These are phyloP conservation scores for Nipponia nippon DNA, from an alignment of 2,113 vertebrate genomes.

Conservation along the genomic window DNA sequence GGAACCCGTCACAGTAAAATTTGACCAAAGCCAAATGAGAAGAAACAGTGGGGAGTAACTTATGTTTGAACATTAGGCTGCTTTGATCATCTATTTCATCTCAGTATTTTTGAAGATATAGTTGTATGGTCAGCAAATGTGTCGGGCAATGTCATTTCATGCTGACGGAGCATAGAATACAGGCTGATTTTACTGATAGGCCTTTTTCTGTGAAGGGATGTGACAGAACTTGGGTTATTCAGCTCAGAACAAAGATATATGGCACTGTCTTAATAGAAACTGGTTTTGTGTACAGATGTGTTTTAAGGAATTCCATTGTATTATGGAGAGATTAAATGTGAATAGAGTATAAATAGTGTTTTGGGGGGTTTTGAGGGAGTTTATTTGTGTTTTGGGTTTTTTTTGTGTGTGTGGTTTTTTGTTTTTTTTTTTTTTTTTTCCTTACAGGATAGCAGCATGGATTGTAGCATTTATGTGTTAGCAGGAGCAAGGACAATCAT, in stretches of 20 bases:
- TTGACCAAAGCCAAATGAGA: background rate
- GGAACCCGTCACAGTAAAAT: background rate
- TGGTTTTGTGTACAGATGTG: background rate
- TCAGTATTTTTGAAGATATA: slow-evolving; percentile 10
- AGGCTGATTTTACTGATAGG: slow-evolving; percentile 20
- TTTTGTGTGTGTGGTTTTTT: too few species aligned
- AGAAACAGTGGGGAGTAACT: background rate
- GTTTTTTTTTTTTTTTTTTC: background rate
- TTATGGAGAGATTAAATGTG: background rate
- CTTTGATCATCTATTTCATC: slow-evolving; percentile 28
- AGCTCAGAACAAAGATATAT: background rate
- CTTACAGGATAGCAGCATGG: background rate
- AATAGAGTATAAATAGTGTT: background rate
- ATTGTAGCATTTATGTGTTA: background rate
- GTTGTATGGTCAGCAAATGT: slow-evolving; percentile 47
- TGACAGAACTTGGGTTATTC: background rate
- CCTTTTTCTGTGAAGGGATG: background rate
- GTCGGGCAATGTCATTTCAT: slow-evolving; percentile 24
- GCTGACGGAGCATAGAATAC: background rate
- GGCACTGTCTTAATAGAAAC: background rate
- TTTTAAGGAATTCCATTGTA: background rate
- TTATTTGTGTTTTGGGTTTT: background rate
- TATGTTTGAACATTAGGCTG: background rate
- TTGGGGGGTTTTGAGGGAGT: background rate
- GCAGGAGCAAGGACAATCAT: background rate